phyloP scores from a whole-genome alignment of 2,113 vertebrate species.

The Microtus richardsoni region DNA sequence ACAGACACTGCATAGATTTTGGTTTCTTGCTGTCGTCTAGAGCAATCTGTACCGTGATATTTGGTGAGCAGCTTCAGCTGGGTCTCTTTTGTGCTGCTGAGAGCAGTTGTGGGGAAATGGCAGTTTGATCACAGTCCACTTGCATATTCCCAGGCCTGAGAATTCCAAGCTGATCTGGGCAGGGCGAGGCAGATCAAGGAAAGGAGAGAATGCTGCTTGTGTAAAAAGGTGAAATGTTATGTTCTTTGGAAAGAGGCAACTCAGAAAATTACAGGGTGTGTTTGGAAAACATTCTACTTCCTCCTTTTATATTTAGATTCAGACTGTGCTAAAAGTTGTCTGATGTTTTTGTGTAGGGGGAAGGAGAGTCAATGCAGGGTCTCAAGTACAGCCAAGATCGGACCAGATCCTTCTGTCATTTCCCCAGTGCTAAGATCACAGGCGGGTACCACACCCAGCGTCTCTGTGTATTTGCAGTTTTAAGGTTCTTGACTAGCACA shows the following conservation, averaged over 20 bases:
- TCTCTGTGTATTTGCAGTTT: background rate
- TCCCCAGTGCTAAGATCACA: background rate
- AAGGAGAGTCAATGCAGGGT: background rate
- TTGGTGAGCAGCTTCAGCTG: background rate
- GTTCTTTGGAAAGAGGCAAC: background rate
- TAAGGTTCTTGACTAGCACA: background rate
- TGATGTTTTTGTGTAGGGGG: background rate
- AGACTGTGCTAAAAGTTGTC: background rate
- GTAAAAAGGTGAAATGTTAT: slow-evolving; percentile 19
- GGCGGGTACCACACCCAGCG: background rate
- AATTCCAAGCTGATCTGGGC: background rate
- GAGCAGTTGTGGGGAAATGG: background rate
- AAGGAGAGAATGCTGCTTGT: background rate
- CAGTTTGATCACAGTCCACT: background rate
- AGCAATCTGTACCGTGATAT: background rate
- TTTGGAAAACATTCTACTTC: slow-evolving; percentile 20
- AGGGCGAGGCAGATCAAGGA: background rate
- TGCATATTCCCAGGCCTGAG: background rate
- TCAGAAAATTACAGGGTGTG: background rate
- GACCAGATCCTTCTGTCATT: background rate
- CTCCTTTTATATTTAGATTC: slow-evolving; percentile 23
- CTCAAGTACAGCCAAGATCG: background rate
- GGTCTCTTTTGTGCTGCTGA: background rate
- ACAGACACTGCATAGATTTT: background rate
- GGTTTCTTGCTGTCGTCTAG: background rate